Evolutionary conservation across 2,888 invertebrate species (phyloP), one percentile per base, ranked within the genome.

Genomic region (Exocentrus adspersus): DNA sequence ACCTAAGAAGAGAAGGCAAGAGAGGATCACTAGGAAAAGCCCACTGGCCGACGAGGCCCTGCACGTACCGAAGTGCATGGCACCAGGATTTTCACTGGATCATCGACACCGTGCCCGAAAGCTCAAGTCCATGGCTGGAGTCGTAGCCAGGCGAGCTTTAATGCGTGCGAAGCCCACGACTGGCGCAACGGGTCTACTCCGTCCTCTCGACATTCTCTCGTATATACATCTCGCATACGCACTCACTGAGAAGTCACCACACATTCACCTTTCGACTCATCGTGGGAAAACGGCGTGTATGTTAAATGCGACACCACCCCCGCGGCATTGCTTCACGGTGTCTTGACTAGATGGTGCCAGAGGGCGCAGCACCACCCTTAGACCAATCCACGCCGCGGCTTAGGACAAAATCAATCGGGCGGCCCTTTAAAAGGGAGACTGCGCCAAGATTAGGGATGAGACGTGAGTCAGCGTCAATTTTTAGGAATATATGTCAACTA

Each of bases 1-100:
- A 82, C 82, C 82, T 78, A 80, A 77, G 69, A 77, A 75, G 73
- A 80, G 77, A 73, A 81, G 76, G 73, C 77, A 79, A 72, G 78
- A 78, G 72, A 81, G 72, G 73, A 81, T 70, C 71, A 81, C 71
- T 69, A 80, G 72, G 69, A 76, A 75, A 71, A 80, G 74, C 70
- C 77, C 71, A 67, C 76, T 74, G 69, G 78, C 78, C 72, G 72
- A 72, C 69, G 75, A 69, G 73, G 78, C 76, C 73, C 75, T 78
- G 79, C 79, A 79, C 80, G 80, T 80, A 70, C 72, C 73, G 73
- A 70, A 68, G 70, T 72, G 64, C 77, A 76, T 75, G 72, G 71
- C 77, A 76, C 77, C 76, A 69, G 69, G 65, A 67, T 72, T 71
- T 69, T 73, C 74, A 75, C 70, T 74, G 73, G 77, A 81, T 80